Evolutionary conservation across 2,797 vertebrate species (phyloP), one percentile per base, ranked within the genome.

Genomic region (Onychomys leucogaster): DNA sequence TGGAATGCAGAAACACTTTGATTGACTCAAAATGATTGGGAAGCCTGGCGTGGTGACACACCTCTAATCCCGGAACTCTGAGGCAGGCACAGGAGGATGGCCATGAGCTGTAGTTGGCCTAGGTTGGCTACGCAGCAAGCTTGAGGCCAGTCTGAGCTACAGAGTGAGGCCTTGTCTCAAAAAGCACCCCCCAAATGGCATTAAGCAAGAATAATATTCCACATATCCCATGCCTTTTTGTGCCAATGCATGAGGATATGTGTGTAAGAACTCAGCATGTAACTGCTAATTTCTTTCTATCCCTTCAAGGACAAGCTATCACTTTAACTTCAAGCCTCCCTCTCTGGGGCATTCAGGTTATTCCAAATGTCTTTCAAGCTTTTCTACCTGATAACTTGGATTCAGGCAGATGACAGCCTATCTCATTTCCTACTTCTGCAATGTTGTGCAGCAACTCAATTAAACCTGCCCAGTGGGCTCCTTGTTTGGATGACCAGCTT

Each of bases 1-100:
- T 55, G 63, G 63, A 94, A 84, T 82, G 77, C 71, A 90, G 67
- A 96, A 96, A 34, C 32, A 80, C 37, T 91, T 52, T 19, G 49
- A 4, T 13, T 59, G 55, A 94, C 61, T 92, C 76, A 67, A 32
- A 91, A 76, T 52, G 34, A 8, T 3, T 80, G 19, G 11, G 27
- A 73, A 73, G 10, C 13, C 49, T 32, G n/a, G 49, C 29, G 7
- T 71, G 13, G 19, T 16, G 25, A 13, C 25, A 57, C 25, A 13
- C 34, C 27, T 55, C 19, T 57, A 57, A 57, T 57, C 49, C n/a
- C 17, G 12, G 69, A 59, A 88, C n/a, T 73, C 67, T 43, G 52
- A 87, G 32, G 84, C 6, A 86, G 65, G 49, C 63, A 69, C 34
- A n/a, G 84, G 65, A 41, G 69, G 52, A 59, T 73, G 59, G 17